Conservation (phyloP, 2,888 invertebrate genomes). For the Pollenia griseotomentosa region DNA sequence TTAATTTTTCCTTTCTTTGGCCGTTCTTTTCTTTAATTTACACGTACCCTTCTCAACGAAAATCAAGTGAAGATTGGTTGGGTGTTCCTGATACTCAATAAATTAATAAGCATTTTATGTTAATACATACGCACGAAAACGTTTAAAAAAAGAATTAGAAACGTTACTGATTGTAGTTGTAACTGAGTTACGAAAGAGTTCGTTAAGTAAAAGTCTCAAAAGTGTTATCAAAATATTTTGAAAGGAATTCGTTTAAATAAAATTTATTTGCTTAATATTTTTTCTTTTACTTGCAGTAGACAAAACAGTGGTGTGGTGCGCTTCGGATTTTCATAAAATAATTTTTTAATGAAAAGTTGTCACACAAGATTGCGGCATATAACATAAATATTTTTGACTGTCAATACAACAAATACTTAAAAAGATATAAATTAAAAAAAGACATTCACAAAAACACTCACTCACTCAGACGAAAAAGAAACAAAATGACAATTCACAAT, state of each 20-base stretch:
- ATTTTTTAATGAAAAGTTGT: slow-evolving; percentile 56
- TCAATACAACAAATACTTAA: slow-evolving; percentile 23
- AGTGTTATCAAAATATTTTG: slow-evolving; percentile 15
- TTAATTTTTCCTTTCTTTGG: background rate
- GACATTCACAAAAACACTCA: slow-evolving; percentile 15
- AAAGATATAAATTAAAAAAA: slow-evolving; percentile 33
- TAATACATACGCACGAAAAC: background rate
- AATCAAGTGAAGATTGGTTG: background rate
- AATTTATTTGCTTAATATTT: background rate
- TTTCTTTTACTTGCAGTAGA: background rate
- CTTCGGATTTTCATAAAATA: background rate
- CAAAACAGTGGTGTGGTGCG: slow-evolving; percentile 24
- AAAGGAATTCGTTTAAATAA: slow-evolving; percentile 10
- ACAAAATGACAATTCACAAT: slow-evolving; percentile 39
- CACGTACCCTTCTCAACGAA: background rate
- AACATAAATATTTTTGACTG: slow-evolving; percentile 37
- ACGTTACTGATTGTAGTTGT: background rate
- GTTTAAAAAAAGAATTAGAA: background rate
- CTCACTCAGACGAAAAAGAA: background rate
- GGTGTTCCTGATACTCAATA: slow-evolving; percentile 3
- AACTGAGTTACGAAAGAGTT: slow-evolving; percentile 2
- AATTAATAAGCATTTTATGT: slow-evolving; percentile 5
- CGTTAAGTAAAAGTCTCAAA: background rate
- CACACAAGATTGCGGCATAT: slow-evolving; percentile 42
- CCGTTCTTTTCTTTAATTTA: background rate